Base-by-base conservation (phyloP, 2,888 invertebrate genomes). In the Callosobruchus maculatus region DNA sequence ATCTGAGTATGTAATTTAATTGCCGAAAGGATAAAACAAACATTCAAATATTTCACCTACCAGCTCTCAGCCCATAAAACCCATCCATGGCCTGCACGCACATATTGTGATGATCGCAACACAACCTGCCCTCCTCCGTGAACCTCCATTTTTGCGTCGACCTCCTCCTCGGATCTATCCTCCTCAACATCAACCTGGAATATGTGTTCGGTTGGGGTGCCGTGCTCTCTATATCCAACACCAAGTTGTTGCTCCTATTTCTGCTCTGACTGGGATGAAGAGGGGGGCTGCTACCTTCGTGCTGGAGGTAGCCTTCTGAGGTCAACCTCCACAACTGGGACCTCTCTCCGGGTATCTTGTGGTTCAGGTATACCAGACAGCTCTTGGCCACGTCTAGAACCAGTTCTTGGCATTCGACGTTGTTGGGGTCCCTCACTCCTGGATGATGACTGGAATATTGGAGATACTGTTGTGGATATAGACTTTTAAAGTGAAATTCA, bases 291-390 rank as follows among this genome's bases (percentile, higher is more conserved):
- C 93, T 94, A 75, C 98, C 98, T 88, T 98, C 98, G 86, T 99
- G 98, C 82, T 98, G 94, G 75, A 99, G 88, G 87, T 96, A 94
- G 0, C 96, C 96, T 81, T 92, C 92, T 2, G 94, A 91, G 26
- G 96, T 97, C 91, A 97, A 95, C 49, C 97, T 90, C 99, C 99
- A 99, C 71, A 99, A 88, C 86, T 99, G 99, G 0, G 94, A 93
- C 76, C 97, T 87, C 78, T 90, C 90, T 0, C 92, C 93, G 0
- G 90, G 89, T 78, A 92, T 91, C 84, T 96, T 95, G 75, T 92
- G 89, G 66, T 92, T 91, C 73, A 97, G 88, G 26, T 94, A 88
- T 0, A 97, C 95, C 76, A 90, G 89, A 67, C 86, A 88, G 67
- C 89, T 90, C 77, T 90, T 88, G 0, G 91, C 90, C 75, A 94